Conservation (phyloP, 2,888 invertebrate species). For the Globia sparganii region DNA sequence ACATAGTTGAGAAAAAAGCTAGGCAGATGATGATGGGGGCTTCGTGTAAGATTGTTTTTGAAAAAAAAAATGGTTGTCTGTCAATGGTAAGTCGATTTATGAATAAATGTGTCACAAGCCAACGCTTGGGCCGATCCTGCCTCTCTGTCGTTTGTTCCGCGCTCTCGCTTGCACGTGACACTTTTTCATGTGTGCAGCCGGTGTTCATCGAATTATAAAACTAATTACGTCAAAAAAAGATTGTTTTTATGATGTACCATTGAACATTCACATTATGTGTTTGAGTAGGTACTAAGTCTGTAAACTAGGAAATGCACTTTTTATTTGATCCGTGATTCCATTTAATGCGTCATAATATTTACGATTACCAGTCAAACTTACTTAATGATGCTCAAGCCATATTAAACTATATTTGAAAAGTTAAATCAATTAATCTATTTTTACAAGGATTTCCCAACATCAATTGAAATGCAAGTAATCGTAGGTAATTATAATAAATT, state of each 20-base stretch:
- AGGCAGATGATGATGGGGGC: neutral
- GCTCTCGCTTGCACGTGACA: no score
- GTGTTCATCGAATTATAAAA: no score
- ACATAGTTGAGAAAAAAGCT: no score
- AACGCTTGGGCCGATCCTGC: no score
- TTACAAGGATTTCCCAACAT: slow-evolving; percentile 32
- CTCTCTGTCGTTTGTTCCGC: no score
- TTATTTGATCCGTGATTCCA: neutral
- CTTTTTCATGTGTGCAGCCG: no score
- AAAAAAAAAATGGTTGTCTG: no score
- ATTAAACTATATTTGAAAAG: slow-evolving; percentile 5
- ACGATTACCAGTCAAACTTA: neutral
- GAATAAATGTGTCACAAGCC: no score
- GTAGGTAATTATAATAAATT: slow-evolving; percentile 27
- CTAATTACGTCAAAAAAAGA: no score
- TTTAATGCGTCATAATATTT: neutral
- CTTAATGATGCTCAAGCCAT: neutral
- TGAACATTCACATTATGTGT: neutral
- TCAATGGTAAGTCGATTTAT: no score
- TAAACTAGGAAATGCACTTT: no score
- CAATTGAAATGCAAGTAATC: slow-evolving; percentile 31
- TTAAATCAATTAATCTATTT: slow-evolving; percentile 29
- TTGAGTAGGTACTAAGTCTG: neutral
- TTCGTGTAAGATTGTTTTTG: neutral
- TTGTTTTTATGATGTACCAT: neutral